phyloP scores from a whole-genome alignment of 2,888 invertebrate species.

The Hyposoter didymator region DNA sequence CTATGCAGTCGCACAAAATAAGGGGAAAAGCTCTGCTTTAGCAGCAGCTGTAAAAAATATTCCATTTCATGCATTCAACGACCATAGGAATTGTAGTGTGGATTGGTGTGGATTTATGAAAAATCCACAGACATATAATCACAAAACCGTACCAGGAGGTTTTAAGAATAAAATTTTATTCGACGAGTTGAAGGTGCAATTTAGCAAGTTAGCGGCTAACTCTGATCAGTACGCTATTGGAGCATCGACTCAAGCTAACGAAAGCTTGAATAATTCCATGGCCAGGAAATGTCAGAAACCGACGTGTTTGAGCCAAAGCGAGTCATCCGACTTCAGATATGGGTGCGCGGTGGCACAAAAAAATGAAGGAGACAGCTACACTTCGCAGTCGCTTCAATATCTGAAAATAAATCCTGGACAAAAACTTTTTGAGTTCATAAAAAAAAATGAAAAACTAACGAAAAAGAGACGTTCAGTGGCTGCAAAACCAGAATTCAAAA shows the following conservation, averaged over 20 bases:
- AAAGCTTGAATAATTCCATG: slow-evolving; percentile 53
- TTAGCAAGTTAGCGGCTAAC: slow-evolving; percentile 9
- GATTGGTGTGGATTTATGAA: slow-evolving; percentile 45
- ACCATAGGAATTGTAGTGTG: slow-evolving; percentile 52
- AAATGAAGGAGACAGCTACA: slow-evolving; percentile 52
- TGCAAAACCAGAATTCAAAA: slow-evolving; percentile 1
- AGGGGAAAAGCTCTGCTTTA: no score
- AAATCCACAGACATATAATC: slow-evolving; percentile 20
- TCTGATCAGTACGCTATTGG: slow-evolving; percentile 45
- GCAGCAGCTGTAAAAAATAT: no score
- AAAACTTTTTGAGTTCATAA: neutral
- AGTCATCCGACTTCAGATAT: slow-evolving; percentile 51
- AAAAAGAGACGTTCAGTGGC: slow-evolving; percentile 18
- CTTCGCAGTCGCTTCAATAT: neutral
- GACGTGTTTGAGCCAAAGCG: slow-evolving; percentile 6
- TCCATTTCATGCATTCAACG: slow-evolving; percentile 48
- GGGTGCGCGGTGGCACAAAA: slow-evolving; percentile 55
- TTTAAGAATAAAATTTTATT: slow-evolving; percentile 23
- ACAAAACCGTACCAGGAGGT: slow-evolving; percentile 10
- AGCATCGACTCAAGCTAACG: slow-evolving; percentile 59
- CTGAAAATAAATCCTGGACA: neutral
- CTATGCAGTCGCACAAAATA: no score
- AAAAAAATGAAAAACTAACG: neutral
- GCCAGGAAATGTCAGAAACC: slow-evolving; percentile 14
- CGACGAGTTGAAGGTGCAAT: slow-evolving; percentile 7